Base-by-base conservation (phyloP, 2,113 vertebrate genomes). In the Podocnemis expansa region DNA sequence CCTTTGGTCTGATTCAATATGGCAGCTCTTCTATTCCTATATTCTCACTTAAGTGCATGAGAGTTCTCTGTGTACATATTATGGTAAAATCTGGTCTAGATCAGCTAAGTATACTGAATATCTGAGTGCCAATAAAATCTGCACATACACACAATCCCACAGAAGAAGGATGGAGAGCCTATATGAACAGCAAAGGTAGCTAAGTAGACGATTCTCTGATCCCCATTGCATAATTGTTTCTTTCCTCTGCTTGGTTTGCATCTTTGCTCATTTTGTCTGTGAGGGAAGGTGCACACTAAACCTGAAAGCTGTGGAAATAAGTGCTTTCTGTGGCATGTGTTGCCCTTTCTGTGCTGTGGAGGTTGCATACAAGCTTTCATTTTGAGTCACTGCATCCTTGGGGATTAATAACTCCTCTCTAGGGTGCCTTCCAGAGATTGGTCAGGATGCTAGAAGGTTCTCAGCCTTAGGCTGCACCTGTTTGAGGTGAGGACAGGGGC, bases 241-340 rank as follows among this genome's bases (percentile, higher is more conserved):
- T 54, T 14, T 12, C 24, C 22, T 10, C 0, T 22, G 24, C 63
- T 27, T 70, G 82, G 8, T 70, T 70, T 38, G 8, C 10, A 5
- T 85, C 38, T n/a, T 34, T 3, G 60, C 0, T 2, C 2, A 24
- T 70, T 78, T 2, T 10, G 0, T 6, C 6, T 47, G 29, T 22
- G n/a, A 31, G 58, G 14, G 58, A 29, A 60, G 84, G 45, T 31
- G 7, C 13, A 29, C 58, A 76, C 49, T 47, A 82, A 34, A 9
- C 34, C 24, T 27, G 34, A 80, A 22, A 5, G 8, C 3, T 51
- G 58, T 19, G 81, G 67, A 49, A 34, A 67, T 43, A 70, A 38
- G 12, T 3, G 17, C 25, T 78, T 76, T 78, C 55, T 60, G 11
- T 75, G 70, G 41, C 41, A 43, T 27, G 24, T 43, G 41, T 43